Percentiles rank a stretch among this genome's conserved stretches.
Evolutionary conservation across 2,888 invertebrate genomes (phyloP).

Genomic region (Scaptomyza tumidula): DNA sequence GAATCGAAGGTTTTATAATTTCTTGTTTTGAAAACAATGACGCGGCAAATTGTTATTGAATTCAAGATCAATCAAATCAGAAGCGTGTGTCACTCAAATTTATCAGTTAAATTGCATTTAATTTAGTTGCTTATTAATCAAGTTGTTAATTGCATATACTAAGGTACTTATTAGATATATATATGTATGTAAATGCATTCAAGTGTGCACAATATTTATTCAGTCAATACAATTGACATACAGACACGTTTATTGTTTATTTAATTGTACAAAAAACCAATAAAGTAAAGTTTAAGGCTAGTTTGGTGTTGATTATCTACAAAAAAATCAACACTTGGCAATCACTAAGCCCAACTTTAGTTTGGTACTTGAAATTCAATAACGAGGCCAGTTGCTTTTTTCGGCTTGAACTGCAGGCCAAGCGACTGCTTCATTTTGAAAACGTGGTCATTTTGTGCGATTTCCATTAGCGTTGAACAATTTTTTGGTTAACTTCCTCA

Average conservation of each 20-base stretch:
- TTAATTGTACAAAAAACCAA: constrained; percentile 17
- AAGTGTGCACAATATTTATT: background rate
- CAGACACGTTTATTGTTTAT: constrained; percentile 23
- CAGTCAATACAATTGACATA: constrained; percentile 3
- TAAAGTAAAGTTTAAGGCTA: background rate
- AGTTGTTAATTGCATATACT: background rate
- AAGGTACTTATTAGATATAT: background rate
- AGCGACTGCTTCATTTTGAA: constrained; percentile 1
- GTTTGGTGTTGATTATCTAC: constrained; percentile 4
- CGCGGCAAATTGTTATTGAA: constrained; percentile 5
- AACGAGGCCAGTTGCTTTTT: constrained; percentile 56
- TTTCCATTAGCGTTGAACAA: too few species aligned
- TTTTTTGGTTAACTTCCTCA: constrained; percentile 54
- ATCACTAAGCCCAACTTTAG: constrained; percentile 23
- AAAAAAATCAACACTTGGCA: constrained; percentile 9
- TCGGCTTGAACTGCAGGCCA: constrained; percentile 43
- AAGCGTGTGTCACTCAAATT: background rate
- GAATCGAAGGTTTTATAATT: constrained; percentile 6
- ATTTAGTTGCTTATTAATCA: background rate
- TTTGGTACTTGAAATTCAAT: constrained; percentile 69
- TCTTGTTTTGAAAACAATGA: constrained; percentile 4
- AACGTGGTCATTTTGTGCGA: constrained; percentile 14
- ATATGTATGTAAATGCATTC: background rate
- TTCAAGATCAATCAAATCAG: background rate
- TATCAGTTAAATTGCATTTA: background rate